phyloP scores from a whole-genome alignment of 2,888 invertebrate genomes.

The Molorchus minor region DNA sequence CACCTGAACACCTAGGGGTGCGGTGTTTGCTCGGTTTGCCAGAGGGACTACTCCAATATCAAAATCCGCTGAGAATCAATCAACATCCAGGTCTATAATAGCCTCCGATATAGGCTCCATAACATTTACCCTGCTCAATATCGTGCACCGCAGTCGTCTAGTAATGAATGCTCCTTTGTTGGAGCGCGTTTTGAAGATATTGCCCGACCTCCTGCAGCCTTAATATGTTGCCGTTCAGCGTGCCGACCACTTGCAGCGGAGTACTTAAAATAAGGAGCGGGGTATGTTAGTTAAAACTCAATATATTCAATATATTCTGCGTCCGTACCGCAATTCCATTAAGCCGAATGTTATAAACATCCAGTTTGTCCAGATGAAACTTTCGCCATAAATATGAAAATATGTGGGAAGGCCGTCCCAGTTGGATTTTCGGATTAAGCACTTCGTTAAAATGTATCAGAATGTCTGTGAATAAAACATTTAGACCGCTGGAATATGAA shows the following conservation, averaged over 20 bases:
- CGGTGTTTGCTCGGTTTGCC: too few species aligned
- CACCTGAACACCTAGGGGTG: too few species aligned
- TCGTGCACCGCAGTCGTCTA: constrained; percentile 29
- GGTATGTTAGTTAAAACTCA: too few species aligned
- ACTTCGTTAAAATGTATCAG: constrained; percentile 28
- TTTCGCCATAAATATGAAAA: constrained; percentile 12
- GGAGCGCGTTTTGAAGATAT: constrained; percentile 27
- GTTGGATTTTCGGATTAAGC: neutral
- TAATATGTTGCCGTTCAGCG: constrained; percentile 22
- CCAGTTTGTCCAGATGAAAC: constrained; percentile 13
- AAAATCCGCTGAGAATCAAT: too few species aligned
- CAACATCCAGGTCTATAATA: constrained; percentile 15
- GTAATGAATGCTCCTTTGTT: constrained; percentile 33
- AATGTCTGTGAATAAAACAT: constrained; percentile 18
- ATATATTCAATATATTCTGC: too few species aligned
- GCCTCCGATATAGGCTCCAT: constrained; percentile 20
- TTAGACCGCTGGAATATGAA: constrained; percentile 16
- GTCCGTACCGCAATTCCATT: too few species aligned
- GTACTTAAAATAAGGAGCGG: constrained; percentile 1
- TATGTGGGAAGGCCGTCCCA: neutral
- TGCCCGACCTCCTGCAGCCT: constrained; percentile 30
- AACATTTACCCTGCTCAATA: constrained; percentile 23
- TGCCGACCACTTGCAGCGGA: neutral
- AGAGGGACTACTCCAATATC: too few species aligned
- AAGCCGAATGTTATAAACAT: too few species aligned